Evolutionary conservation across 2,797 vertebrate species (phyloP).

Genomic region (Scomberomorus guttatus): DNA sequence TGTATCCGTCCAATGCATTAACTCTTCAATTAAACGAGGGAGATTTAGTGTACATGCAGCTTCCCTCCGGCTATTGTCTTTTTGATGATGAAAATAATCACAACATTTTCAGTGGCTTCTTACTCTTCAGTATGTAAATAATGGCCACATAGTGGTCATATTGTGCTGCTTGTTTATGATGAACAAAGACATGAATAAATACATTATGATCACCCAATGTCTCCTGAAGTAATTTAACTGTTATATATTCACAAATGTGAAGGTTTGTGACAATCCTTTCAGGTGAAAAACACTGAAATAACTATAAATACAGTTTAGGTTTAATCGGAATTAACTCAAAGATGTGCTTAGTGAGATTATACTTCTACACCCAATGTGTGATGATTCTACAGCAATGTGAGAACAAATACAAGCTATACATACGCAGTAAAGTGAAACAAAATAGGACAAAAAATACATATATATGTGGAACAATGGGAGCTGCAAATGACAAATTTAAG

Average conservation of each 20-base stretch:
- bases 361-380: background rate
- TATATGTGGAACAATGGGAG: too few relatives aligned
- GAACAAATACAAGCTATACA: too few relatives aligned
- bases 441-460: too few relatives aligned
- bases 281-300: background rate
- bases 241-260: background rate
- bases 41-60: constrained; percentile 9
- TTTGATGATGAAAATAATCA: background rate
- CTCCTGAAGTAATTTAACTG: background rate
- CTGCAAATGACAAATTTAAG: too few relatives aligned
- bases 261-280: background rate
- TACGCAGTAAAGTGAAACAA: too few relatives aligned
- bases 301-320: background rate
- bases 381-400: background rate
- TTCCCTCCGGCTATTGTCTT: background rate
- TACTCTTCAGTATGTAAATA: constrained; percentile 13
- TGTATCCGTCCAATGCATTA: constrained; percentile 21
- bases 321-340: constrained; percentile 14
- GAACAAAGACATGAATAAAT: constrained; percentile 13
- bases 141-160: background rate
- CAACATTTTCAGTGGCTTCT: constrained; percentile 16
- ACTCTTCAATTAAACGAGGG: constrained; percentile 20
- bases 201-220: background rate
- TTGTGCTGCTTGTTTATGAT: background rate
- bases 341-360: constrained; percentile 8